phyloP scores from a whole-genome alignment of 1,140 invertebrate species.

The Platorchestia sp. region DNA sequence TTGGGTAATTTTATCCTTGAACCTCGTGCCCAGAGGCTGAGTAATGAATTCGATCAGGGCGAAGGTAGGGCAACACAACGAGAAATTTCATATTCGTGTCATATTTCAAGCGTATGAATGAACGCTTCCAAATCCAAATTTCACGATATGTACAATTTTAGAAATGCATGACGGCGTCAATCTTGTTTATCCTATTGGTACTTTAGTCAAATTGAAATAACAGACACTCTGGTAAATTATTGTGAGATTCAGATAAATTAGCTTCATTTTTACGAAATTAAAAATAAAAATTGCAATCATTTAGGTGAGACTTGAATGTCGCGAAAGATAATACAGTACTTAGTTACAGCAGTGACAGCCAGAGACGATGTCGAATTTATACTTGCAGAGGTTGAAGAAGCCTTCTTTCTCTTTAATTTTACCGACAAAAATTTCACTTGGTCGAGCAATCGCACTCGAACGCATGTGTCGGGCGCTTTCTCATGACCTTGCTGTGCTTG shows the following conservation, averaged over 20 bases:
- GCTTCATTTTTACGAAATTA: background rate
- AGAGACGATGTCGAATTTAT: background rate
- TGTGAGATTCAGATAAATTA: background rate
- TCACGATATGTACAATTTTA: no score
- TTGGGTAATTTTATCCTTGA: background rate
- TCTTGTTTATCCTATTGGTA: background rate
- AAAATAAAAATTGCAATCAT: background rate
- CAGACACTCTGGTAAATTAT: background rate
- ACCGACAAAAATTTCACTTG: background rate
- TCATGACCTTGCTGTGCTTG: background rate
- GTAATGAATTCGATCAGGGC: background rate
- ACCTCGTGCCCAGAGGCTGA: background rate
- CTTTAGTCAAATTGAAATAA: background rate
- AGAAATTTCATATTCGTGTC: background rate
- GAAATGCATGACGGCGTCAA: no score
- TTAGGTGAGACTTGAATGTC: background rate
- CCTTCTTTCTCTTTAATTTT: background rate
- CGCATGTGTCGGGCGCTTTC: background rate
- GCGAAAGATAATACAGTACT: background rate
- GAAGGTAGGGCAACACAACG: background rate
- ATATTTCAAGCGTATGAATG: no score
- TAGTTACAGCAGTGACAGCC: background rate
- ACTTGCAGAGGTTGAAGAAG: background rate
- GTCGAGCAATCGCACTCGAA: background rate
- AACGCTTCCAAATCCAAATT: no score